Conservation (phyloP, 2,888 invertebrate species). For the Pseudolycoriella hygida region DNA sequence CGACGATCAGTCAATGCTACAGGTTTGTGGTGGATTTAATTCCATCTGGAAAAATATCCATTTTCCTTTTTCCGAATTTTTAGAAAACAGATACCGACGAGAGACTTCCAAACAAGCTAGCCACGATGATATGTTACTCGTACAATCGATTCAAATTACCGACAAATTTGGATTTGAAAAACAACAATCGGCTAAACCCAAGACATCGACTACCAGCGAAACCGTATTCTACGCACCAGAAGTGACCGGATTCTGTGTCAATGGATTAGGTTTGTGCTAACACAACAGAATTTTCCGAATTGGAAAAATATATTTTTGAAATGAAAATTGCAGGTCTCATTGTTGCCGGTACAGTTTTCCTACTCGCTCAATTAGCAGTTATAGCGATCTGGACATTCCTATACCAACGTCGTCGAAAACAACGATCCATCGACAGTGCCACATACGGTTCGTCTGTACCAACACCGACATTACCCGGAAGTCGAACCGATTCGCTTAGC, state of each 20-base stretch:
- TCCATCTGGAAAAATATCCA: conserved; percentile 8
- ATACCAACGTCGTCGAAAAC: conserved; percentile 56
- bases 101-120: conserved; percentile 29
- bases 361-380: conserved; percentile 71
- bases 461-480: conserved; percentile 47
- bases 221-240: conserved; percentile 51
- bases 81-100: conserved; percentile 16
- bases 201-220: conserved; percentile 36
- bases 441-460: conserved; percentile 26
- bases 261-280: conserved; percentile 29
- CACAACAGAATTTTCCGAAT: neutral
- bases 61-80: conserved; percentile 3
- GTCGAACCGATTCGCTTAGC: conserved; percentile 58
- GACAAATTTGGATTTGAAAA: conserved; percentile 80
- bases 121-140: conserved; percentile 68
- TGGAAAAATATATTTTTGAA: neutral
- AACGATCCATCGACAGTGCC: conserved; percentile 19
- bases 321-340: conserved; percentile 46
- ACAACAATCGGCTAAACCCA: conserved; percentile 36
- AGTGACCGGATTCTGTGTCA: conserved; percentile 30
- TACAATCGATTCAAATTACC: conserved; percentile 81
- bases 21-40: neutral
- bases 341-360: conserved; percentile 69
- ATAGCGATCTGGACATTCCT: conserved; percentile 79
- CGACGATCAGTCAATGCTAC: conserved; percentile 43